Evolutionary conservation across 2,888 invertebrate species (phyloP).

Genomic region (Drosophila paracracens): DNA sequence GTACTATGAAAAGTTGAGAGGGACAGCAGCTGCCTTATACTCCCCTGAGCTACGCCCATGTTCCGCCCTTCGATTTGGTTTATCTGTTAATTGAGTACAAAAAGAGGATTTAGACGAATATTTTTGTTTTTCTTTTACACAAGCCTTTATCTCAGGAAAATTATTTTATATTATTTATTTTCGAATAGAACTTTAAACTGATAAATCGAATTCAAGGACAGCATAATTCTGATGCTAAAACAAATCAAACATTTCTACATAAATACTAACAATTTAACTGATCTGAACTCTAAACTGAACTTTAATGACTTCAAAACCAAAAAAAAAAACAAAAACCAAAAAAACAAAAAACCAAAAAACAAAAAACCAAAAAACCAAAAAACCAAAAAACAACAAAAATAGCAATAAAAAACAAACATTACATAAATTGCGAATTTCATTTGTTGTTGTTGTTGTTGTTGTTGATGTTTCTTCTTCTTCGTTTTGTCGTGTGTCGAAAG

Average conservation of each 20-base stretch:
- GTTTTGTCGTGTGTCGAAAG: slow-evolving; percentile 46
- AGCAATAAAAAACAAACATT: slow-evolving; percentile 57
- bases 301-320: slow-evolving; percentile 1
- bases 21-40: neutral
- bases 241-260: neutral
- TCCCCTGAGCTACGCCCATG: too few relatives aligned
- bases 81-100: neutral
- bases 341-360: slow-evolving; percentile 17
- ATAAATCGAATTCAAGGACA: neutral
- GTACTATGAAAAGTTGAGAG: neutral
- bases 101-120: too few relatives aligned
- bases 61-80: neutral
- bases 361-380: slow-evolving; percentile 11
- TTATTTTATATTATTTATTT: neutral
- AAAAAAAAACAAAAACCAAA: slow-evolving; percentile 20
- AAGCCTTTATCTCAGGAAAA: neutral
- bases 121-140: neutral
- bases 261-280: slow-evolving; percentile 3
- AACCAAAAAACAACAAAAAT: slow-evolving; percentile 13
- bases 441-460: slow-evolving; percentile 24
- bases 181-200: neutral
- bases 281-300: slow-evolving; percentile 45
- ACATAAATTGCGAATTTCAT: slow-evolving; percentile 77
- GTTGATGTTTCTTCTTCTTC: slow-evolving; percentile 27
- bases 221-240: neutral